phyloP scores from a whole-genome alignment of 2,888 invertebrate species.

The Drosophila subquinaria region DNA sequence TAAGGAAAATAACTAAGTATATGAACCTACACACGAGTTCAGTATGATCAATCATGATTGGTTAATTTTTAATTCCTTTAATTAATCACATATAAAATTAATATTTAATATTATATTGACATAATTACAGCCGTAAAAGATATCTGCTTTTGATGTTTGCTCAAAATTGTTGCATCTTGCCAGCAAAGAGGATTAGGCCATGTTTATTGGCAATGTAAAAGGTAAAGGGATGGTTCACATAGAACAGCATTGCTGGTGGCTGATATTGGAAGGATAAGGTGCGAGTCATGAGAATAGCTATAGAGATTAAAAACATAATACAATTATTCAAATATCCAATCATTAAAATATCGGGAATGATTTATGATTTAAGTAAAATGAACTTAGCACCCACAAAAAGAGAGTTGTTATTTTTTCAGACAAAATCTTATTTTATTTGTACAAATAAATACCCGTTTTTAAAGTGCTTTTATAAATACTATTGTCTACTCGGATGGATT shows the following conservation, averaged over 20 bases:
- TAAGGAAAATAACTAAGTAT: neutral
- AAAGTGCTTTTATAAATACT: neutral
- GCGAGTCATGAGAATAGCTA: constrained; percentile 27
- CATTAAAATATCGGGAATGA: neutral
- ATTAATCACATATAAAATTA: constrained; percentile 3
- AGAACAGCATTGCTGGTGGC: constrained; percentile 39
- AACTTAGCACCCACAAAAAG: constrained; percentile 1
- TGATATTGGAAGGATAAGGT: neutral
- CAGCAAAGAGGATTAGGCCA: constrained; percentile 44
- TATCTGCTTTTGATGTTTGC: neutral
- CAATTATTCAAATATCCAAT: neutral
- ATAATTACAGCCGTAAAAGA: neutral
- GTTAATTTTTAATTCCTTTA: constrained; percentile 1
- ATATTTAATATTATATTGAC: neutral
- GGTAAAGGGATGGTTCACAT: constrained; percentile 53
- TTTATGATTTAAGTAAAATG: neutral
- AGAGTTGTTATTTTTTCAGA: neutral
- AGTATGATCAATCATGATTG: neutral
- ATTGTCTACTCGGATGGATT: neutral
- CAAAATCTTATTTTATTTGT: constrained; percentile 30
- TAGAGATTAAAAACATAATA: constrained; percentile 4
- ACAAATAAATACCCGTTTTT: constrained; percentile 28
- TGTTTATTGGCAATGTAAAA: constrained; percentile 39
- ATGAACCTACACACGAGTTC: neutral
- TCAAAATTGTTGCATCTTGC: constrained; percentile 22